phyloP scores from a whole-genome alignment of 1,140 invertebrate species.

The Panulirus ornatus region DNA sequence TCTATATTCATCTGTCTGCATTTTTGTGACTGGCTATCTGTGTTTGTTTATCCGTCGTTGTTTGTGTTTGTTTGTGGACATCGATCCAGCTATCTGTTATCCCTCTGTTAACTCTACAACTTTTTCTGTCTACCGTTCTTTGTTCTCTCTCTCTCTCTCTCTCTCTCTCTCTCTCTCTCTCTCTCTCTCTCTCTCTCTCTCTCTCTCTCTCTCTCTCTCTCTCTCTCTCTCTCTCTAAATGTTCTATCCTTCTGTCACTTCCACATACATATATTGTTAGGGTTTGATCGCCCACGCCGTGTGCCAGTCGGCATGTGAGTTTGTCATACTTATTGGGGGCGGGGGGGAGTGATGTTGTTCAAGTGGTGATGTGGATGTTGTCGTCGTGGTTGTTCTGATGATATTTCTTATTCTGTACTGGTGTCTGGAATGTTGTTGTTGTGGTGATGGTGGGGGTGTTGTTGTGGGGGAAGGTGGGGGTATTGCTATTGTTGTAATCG shows the following conservation, averaged over 20 bases:
- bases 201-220: conserved; percentile 17
- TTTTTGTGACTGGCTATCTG: not conserved
- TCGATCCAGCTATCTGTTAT: not conserved
- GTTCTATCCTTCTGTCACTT: not conserved
- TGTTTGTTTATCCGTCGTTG: not conserved
- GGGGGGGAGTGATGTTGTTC: too few relatives aligned
- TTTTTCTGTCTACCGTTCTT: not conserved
- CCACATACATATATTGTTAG: not conserved
- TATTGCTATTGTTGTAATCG: not conserved
- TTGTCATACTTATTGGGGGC: too few relatives aligned
- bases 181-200: conserved; percentile 5
- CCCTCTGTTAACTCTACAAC: not conserved
- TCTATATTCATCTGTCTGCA: too few relatives aligned
- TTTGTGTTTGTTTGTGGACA: not conserved
- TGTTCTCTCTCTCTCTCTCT: conserved; percentile 9
- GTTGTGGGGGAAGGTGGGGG: not conserved
- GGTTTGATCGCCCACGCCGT: not conserved
- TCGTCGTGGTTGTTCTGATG: too few relatives aligned
- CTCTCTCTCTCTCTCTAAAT: conserved; percentile 9
- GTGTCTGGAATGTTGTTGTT: not conserved
- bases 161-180: conserved; percentile 20
- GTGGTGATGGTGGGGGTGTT: not conserved
- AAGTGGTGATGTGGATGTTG: too few relatives aligned
- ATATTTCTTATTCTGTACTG: not conserved
- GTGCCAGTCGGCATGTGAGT: too few relatives aligned